Evolutionary conservation across 2,113 vertebrate species (phyloP).

Genomic region (Girardinichthys multiradiatus): DNA sequence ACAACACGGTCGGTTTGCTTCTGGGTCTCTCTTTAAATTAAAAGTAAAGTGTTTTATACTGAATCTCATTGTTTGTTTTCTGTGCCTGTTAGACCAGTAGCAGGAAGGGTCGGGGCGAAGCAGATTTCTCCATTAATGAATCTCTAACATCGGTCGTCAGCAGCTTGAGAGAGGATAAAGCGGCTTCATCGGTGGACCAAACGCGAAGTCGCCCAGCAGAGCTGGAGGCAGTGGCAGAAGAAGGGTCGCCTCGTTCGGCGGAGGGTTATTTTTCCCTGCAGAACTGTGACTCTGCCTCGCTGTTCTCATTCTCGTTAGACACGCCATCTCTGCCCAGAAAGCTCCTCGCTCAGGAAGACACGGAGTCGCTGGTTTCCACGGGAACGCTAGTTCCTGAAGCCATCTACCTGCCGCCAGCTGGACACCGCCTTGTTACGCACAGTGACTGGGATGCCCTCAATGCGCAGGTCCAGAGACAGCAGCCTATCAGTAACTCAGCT

Average conservation of each 20-base stretch:
- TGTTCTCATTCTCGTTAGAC: slow-evolving; percentile 87
- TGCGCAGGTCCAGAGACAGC: slow-evolving; percentile 54
- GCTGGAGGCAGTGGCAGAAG: slow-evolving; percentile 54
- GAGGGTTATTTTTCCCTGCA: slow-evolving; percentile 82
- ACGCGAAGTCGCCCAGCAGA: slow-evolving; percentile 36
- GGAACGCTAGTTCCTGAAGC: slow-evolving; percentile 91
- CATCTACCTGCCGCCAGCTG: slow-evolving; percentile 89
- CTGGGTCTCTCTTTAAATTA: not conserved
- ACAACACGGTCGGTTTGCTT: slow-evolving; percentile 49
- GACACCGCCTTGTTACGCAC: slow-evolving; percentile 86
- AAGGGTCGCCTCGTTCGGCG: slow-evolving; percentile 48
- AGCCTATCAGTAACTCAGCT: too few species aligned
- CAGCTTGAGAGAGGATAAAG: slow-evolving; percentile 39
- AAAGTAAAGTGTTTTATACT: not conserved
- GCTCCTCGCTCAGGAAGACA: slow-evolving; percentile 84
- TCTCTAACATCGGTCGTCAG: not conserved
- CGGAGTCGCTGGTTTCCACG: slow-evolving; percentile 88
- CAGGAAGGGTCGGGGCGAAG: slow-evolving; percentile 60
- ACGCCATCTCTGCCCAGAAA: slow-evolving; percentile 79
- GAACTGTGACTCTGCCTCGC: slow-evolving; percentile 84
- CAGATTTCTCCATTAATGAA: slow-evolving; percentile 29
- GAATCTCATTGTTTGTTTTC: not conserved
- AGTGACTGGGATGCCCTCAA: slow-evolving; percentile 81
- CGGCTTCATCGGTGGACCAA: not conserved
- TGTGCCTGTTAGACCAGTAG: slow-evolving; percentile 52